Percentiles rank a stretch among this genome's conserved stretches.
Evolutionary conservation across 1,140 invertebrate genomes (phyloP).

Genomic region (Lordiphosa stackelbergi): DNA sequence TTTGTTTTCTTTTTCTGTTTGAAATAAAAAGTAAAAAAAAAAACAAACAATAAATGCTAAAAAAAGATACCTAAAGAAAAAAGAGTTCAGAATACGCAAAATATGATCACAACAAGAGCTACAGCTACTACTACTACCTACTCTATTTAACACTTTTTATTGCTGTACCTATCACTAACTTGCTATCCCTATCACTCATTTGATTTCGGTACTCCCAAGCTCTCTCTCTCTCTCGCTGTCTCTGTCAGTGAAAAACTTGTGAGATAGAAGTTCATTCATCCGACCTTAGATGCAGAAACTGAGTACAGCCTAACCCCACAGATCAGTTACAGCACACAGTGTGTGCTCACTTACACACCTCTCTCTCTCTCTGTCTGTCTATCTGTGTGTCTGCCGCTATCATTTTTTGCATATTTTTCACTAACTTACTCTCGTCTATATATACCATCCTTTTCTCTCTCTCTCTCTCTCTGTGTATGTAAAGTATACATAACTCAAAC

Average conservation of each 20-base stretch:
- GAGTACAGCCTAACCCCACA: neutral
- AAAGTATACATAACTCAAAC: slow-evolving; percentile 32
- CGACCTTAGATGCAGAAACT: neutral
- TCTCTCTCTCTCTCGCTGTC: neutral
- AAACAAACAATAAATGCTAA: slow-evolving; percentile 36
- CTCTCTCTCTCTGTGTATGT: slow-evolving; percentile 9
- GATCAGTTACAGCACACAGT: neutral
- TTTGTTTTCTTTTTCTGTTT: slow-evolving; percentile 70
- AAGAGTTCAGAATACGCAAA: slow-evolving; percentile 61
- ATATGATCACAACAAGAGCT: slow-evolving; percentile 38
- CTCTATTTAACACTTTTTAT: slow-evolving; percentile 45
- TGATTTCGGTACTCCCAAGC: slow-evolving; percentile 47
- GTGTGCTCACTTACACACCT: slow-evolving; percentile 12
- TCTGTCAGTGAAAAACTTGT: neutral
- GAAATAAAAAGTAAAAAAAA: slow-evolving; percentile 36
- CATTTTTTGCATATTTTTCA: slow-evolving; percentile 2
- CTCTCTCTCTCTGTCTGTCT: slow-evolving; percentile 35
- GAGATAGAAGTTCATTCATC: slow-evolving; percentile 1
- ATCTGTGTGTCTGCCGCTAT: slow-evolving; percentile 21
- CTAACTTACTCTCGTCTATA: slow-evolving; percentile 9
- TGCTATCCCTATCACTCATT: slow-evolving; percentile 64
- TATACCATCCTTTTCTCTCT: slow-evolving; percentile 5
- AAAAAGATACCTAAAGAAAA: slow-evolving; percentile 34
- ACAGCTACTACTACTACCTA: slow-evolving; percentile 32
- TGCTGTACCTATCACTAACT: slow-evolving; percentile 30